Conservation (phyloP, 1,140 invertebrate species). For the Cylas formicarius region DNA sequence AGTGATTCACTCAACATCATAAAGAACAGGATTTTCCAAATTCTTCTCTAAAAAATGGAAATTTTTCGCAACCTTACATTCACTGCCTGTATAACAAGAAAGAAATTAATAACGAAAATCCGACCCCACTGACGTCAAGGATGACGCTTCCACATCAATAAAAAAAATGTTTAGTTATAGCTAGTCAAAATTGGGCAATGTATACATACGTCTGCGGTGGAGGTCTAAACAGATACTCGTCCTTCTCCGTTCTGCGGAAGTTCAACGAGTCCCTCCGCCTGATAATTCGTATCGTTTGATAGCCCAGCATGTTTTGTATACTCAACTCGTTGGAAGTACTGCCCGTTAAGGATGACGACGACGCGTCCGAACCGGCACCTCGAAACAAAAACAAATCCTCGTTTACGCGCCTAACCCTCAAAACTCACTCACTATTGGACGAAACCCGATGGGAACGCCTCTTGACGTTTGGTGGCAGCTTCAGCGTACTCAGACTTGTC, state of each 20-base stretch:
- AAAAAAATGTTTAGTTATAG: not conserved
- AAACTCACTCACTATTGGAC: slow-evolving; percentile 45
- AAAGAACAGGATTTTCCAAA: no score
- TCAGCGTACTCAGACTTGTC: slow-evolving; percentile 50
- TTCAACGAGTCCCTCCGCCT: slow-evolving; percentile 22
- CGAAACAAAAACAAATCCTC: slow-evolving; percentile 10
- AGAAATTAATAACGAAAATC: no score
- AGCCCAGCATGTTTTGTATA: slow-evolving; percentile 70
- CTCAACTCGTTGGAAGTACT: slow-evolving; percentile 51
- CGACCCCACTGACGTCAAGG: no score
- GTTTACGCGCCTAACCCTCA: not conserved
- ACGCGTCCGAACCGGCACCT: slow-evolving; percentile 32
- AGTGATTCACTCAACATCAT: no score
- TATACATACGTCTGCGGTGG: slow-evolving; percentile 24
- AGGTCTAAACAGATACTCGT: slow-evolving; percentile 19
- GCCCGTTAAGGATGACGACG: slow-evolving; percentile 38
- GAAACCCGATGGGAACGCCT: slow-evolving; percentile 45
- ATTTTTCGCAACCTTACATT: no score
- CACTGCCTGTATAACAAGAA: no score
- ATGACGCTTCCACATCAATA: no score
- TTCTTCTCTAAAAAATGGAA: no score
- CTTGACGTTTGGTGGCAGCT: slow-evolving; percentile 33
- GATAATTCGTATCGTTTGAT: slow-evolving; percentile 68
- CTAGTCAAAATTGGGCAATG: no score
- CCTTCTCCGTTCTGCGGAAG: slow-evolving; percentile 17